Evolutionary conservation across 2,888 invertebrate genomes (phyloP).

Genomic region (Flabesymbios commensalis): DNA sequence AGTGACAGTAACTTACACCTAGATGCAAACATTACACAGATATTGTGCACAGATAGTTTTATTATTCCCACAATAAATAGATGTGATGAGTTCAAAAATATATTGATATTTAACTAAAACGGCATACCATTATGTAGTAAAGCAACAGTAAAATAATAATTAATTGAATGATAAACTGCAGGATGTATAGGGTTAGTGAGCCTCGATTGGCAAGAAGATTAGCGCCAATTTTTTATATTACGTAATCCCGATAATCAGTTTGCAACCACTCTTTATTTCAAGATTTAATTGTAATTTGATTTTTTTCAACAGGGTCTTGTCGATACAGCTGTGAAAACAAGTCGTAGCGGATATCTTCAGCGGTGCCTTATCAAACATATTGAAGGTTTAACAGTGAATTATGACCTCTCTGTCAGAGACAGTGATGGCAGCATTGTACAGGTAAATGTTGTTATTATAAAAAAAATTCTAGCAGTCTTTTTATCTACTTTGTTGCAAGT

Average conservation of each 20-base stretch:
- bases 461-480: background rate
- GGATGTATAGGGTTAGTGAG: too few relatives aligned
- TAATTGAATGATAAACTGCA: too few relatives aligned
- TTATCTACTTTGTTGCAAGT: background rate
- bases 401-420: slow-evolving; percentile 95
- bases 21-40: too few relatives aligned
- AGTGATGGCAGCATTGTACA: slow-evolving; percentile 91
- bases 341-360: slow-evolving; percentile 96
- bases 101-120: too few relatives aligned
- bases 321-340: slow-evolving; percentile 99
- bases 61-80: too few relatives aligned
- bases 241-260: background rate
- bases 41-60: too few relatives aligned
- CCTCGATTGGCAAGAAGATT: too few relatives aligned
- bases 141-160: too few relatives aligned
- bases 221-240: too few relatives aligned
- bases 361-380: slow-evolving; percentile 96
- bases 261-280: background rate
- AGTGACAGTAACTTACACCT: too few relatives aligned
- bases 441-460: slow-evolving; percentile 62
- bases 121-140: too few relatives aligned
- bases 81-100: too few relatives aligned
- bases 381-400: slow-evolving; percentile 89
- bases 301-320: slow-evolving; percentile 77
- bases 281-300: background rate